phyloP scores from a whole-genome alignment of 2,888 invertebrate genomes.

The Ectropis crepuscularia region DNA sequence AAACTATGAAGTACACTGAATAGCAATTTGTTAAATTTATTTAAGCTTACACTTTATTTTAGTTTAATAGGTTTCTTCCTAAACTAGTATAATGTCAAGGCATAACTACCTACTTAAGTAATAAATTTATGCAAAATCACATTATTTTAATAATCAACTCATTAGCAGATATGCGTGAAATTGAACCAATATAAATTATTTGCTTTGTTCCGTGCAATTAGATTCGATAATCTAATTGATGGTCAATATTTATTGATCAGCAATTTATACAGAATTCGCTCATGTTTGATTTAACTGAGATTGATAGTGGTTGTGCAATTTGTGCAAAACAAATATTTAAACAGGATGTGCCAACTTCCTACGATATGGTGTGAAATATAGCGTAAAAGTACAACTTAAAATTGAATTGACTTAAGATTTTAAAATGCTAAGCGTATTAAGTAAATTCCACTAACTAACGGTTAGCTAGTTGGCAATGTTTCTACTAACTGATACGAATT shows the following conservation, averaged over 20 bases:
- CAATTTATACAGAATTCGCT: conserved; percentile 16
- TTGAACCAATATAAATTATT: conserved; percentile 32
- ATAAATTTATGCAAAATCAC: conserved; percentile 6
- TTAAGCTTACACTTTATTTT: background rate
- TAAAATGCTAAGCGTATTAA: too few species aligned
- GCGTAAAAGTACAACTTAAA: too few species aligned
- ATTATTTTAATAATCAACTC: conserved; percentile 32
- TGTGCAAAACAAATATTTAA: background rate
- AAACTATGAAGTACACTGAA: too few species aligned
- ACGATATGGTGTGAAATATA: too few species aligned
- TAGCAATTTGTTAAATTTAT: too few species aligned
- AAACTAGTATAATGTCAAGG: conserved; percentile 30
- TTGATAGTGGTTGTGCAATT: conserved; percentile 4
- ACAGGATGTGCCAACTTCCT: background rate
- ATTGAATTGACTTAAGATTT: too few species aligned
- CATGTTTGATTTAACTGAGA: conserved; percentile 40
- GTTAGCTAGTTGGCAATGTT: too few species aligned
- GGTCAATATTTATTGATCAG: conserved; percentile 38
- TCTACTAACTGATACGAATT: too few species aligned
- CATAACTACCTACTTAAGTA: background rate
- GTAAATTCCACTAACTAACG: too few species aligned
- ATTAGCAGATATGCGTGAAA: conserved; percentile 34
- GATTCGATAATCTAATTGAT: conserved; percentile 31
- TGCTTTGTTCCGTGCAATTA: conserved; percentile 38
- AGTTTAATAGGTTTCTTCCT: conserved; percentile 24